phyloP scores from a whole-genome alignment of 53 echinoderm and acorn worm species.

The Temnopleurus reevesii region DNA sequence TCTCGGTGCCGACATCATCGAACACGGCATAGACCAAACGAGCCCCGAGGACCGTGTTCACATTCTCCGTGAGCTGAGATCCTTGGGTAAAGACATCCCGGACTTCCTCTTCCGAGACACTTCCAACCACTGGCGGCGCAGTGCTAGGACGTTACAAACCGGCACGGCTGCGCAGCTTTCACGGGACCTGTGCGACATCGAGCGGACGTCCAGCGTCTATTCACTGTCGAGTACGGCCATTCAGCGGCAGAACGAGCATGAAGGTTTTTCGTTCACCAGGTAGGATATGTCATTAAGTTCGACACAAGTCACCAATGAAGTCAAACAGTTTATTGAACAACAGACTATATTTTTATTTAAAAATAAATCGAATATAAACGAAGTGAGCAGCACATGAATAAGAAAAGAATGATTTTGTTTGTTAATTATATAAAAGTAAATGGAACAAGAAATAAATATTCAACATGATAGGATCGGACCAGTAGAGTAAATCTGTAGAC shows the following conservation, averaged over 20 bases:
- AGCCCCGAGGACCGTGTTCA: conserved; percentile 59
- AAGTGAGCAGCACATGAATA: too few relatives aligned
- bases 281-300: too few relatives aligned
- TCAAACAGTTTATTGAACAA: too few relatives aligned
- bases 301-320: too few relatives aligned
- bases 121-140: conserved; percentile 9
- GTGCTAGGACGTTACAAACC: background rate
- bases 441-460: too few relatives aligned
- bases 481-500: too few relatives aligned
- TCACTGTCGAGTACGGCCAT: background rate
- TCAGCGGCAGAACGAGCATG: background rate
- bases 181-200: background rate
- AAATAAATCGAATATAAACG: too few relatives aligned
- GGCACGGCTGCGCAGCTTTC: background rate
- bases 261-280: background rate
- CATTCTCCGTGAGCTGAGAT: conserved; percentile 60
- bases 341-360: too few relatives aligned
- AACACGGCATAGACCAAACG: conserved; percentile 87
- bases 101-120: background rate
- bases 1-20: conserved; percentile 84
- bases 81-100: conserved; percentile 63
- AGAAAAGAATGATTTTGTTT: too few relatives aligned
- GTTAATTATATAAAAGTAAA: too few relatives aligned
- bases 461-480: too few relatives aligned
- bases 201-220: conserved; percentile 7